A percentile compares a stretch with the other conserved stretches of the same genome.
Evolutionary conservation across 2,888 invertebrate species (phyloP).

Genomic region (Neria commutata): DNA sequence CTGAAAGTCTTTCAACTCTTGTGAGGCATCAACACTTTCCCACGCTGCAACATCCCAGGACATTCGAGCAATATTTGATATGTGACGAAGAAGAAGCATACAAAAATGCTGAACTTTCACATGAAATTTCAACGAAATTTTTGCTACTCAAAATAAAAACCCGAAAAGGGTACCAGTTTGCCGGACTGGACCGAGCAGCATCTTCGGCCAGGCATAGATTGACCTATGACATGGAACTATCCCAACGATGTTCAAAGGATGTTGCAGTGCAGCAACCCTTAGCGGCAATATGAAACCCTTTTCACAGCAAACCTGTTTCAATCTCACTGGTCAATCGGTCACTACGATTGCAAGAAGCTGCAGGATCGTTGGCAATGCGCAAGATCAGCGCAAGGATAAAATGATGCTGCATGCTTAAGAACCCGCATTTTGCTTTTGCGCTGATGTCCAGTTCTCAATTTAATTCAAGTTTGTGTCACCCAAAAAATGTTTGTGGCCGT

Average conservation of each 20-base stretch:
- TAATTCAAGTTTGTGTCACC: too few relatives aligned
- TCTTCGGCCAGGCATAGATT: background rate
- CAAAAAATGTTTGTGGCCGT: too few relatives aligned
- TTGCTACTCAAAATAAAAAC: background rate
- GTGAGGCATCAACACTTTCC: background rate
- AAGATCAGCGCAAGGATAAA: background rate
- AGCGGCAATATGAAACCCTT: background rate
- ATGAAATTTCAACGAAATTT: slow-evolving; percentile 27
- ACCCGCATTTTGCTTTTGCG: slow-evolving; percentile 16
- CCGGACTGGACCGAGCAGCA: slow-evolving; percentile 3
- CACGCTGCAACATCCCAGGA: slow-evolving; percentile 22
- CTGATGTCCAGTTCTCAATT: too few relatives aligned
- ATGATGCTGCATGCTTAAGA: slow-evolving; percentile 12
- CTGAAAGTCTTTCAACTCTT: background rate
- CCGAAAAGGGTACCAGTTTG: background rate
- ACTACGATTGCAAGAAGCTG: background rate
- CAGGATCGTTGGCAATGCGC: background rate
- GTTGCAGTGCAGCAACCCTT: background rate
- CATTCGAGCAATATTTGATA: too few relatives aligned
- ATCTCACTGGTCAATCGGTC: background rate
- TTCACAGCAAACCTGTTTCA: slow-evolving; percentile 1
- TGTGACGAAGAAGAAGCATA: slow-evolving; percentile 11
- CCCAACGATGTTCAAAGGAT: background rate
- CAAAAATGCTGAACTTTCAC: slow-evolving; percentile 37
- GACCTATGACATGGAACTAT: background rate